A percentile compares a stretch with the other conserved stretches of the same genome.
These are phyloP conservation scores for Eurystomus glaucurus DNA, from an alignment of 2,797 vertebrate genomes.

Conservation along the genomic window DNA sequence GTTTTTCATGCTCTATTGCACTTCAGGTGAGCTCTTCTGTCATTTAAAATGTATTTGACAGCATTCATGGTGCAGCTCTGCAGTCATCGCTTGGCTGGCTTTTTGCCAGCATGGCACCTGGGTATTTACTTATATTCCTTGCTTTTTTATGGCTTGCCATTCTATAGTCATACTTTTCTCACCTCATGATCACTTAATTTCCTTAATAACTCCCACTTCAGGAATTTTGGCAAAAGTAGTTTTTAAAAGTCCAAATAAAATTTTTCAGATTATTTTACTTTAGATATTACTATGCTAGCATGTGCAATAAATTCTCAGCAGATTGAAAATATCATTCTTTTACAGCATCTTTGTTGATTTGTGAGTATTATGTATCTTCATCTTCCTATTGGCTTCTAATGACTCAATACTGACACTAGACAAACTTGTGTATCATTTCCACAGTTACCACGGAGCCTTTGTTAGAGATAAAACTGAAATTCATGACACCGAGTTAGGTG, in stretches of 20 bases:
- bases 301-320: not conserved
- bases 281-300: not conserved
- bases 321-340: not conserved
- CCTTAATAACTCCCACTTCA: not conserved
- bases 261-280: not conserved
- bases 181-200: not conserved
- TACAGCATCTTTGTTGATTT: not conserved
- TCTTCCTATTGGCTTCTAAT: not conserved
- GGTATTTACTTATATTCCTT: not conserved
- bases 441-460: not conserved
- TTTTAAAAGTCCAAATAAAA: not conserved
- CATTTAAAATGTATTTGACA: slow-evolving; percentile 21
- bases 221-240: not conserved
- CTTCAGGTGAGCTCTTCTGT: not conserved
- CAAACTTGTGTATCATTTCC: not conserved
- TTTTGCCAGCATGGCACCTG: not conserved
- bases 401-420: not conserved
- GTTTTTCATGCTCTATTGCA: not conserved
- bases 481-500: not conserved
- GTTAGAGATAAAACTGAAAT: not conserved
- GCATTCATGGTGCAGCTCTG: not conserved
- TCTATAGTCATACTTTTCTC: not conserved
- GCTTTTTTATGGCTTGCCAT: not conserved
- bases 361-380: not conserved
- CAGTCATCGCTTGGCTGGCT: not conserved